Evolutionary conservation across 2,797 vertebrate genomes (phyloP), one percentile per base, ranked within the genome.

Genomic region (Eupleurogrammus muticus): DNA sequence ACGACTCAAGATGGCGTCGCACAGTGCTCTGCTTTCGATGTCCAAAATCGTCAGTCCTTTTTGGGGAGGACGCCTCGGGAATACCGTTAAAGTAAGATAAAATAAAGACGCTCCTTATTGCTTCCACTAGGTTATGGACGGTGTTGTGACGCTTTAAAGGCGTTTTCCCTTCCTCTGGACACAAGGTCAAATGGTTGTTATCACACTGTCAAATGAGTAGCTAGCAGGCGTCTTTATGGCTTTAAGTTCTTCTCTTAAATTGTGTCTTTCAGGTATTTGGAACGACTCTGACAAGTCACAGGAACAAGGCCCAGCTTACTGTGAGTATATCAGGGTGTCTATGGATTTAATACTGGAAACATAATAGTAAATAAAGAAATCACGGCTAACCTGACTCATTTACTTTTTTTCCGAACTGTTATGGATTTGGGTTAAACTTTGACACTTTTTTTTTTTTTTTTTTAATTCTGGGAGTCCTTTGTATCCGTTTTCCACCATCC

Each of bases 1-100:
- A 21, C 20, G 60, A 60, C 34, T 53, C 80, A 94, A 91, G 90
- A 95, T 95, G 94, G 93, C 93, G 17, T 77, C 86, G 1, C 86
- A 79, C 84, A 74, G 85, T 77, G 70, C 83, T 0, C 67, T 77
- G 1, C 66, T 92, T 3, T 89, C 89, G 3, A 71, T 92, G 58
- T 87, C 89, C 14, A 94, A 91, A 85, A 57, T 91, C 1, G 34
- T 94, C 4, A 89, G 79, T 66, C 89, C 90, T 21, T 64, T 90
- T 5, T 82, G 83, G 84, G 83, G 83, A 28, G 88, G 90, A 80
- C 88, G 79, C 10, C 53, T 93, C 5, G 89, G 82, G 72, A 91
- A 82, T 16, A 73, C 92, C 12, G 63, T 67, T 2, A 94, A 94
- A 90, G 94, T 92, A 92, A 94, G 91, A 53, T 2, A 3, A 44